Evolutionary conservation across 2,797 vertebrate genomes (phyloP).

Genomic region (Enteromius radiatus): DNA sequence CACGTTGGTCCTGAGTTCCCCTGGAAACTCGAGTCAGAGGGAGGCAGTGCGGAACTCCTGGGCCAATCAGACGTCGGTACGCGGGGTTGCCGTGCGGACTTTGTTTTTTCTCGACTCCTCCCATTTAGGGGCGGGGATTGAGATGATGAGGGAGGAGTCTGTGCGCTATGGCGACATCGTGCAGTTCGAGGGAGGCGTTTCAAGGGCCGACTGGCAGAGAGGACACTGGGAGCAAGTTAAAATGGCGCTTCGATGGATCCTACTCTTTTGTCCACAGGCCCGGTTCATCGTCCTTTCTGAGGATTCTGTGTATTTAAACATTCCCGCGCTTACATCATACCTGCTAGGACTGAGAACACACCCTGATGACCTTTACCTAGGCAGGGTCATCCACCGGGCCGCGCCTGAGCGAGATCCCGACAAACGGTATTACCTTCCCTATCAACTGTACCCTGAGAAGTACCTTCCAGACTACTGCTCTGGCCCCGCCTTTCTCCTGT

Average conservation of each 20-base stretch:
- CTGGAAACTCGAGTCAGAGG: slow-evolving; percentile 79
- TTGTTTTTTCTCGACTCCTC: slow-evolving; percentile 79
- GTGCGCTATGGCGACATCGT: slow-evolving; percentile 74
- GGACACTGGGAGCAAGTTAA: slow-evolving; percentile 77
- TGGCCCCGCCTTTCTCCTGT: slow-evolving; percentile 81
- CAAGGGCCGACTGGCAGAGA: slow-evolving; percentile 58
- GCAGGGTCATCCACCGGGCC: slow-evolving; percentile 82
- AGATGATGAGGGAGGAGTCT: slow-evolving; percentile 71
- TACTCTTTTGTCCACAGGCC: slow-evolving; percentile 85
- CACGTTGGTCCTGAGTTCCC: slow-evolving; percentile 80
- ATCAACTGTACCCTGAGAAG: slow-evolving; percentile 75
- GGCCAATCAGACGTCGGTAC: slow-evolving; percentile 80
- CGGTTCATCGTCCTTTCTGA: slow-evolving; percentile 85
- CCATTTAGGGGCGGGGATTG: slow-evolving; percentile 65
- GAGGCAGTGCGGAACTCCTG: slow-evolving; percentile 83
- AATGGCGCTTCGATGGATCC: slow-evolving; percentile 82
- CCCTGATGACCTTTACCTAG: slow-evolving; percentile 85
- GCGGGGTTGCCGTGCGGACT: slow-evolving; percentile 66
- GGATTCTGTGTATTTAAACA: slow-evolving; percentile 82
- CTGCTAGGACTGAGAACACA: slow-evolving; percentile 82
- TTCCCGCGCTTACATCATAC: slow-evolving; percentile 80
- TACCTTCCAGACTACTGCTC: slow-evolving; percentile 89
- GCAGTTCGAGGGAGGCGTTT: slow-evolving; percentile 75
- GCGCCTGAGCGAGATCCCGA: slow-evolving; percentile 78
- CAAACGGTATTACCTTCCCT: slow-evolving; percentile 77